These are phyloP conservation scores for Enteromius viviparus DNA, from an alignment of 2,797 vertebrate genomes.

Conservation along the genomic window DNA sequence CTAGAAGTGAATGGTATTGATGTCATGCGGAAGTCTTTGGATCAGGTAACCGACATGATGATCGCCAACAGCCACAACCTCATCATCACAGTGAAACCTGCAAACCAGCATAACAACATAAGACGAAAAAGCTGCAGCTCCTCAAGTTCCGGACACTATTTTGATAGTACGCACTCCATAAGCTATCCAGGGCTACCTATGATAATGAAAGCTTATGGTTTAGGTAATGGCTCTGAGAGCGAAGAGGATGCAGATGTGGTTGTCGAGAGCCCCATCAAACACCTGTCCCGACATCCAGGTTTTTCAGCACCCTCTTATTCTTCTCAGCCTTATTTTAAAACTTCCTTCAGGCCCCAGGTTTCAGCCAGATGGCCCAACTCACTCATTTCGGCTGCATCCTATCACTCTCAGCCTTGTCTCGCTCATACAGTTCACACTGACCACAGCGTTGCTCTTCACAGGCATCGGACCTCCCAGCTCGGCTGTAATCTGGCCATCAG, in stretches of 20 bases:
- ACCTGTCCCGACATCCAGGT: conserved; percentile 69
- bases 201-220: conserved; percentile 67
- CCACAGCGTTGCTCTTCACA: conserved; percentile 70
- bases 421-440: conserved; percentile 70
- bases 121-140: conserved; percentile 75
- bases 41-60: conserved; percentile 91
- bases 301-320: conserved; percentile 50
- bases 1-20: conserved; percentile 88
- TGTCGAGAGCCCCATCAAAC: conserved; percentile 77
- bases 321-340: conserved; percentile 58
- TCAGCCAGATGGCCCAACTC: conserved; percentile 21
- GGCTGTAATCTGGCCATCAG: conserved; percentile 67
- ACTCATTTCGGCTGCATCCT: conserved; percentile 29
- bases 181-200: conserved; percentile 68
- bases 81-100: conserved; percentile 86
- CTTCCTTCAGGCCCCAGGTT: conserved; percentile 2
- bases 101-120: conserved; percentile 86
- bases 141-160: conserved; percentile 74
- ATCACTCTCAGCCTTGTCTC: conserved; percentile 60
- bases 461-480: conserved; percentile 70
- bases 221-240: conserved; percentile 80
- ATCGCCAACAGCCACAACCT: conserved; percentile 88
- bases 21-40: conserved; percentile 83
- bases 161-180: conserved; percentile 75
- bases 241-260: conserved; percentile 83